phyloP scores from a whole-genome alignment of 2,888 invertebrate genomes.

The Limnephilus auricula region DNA sequence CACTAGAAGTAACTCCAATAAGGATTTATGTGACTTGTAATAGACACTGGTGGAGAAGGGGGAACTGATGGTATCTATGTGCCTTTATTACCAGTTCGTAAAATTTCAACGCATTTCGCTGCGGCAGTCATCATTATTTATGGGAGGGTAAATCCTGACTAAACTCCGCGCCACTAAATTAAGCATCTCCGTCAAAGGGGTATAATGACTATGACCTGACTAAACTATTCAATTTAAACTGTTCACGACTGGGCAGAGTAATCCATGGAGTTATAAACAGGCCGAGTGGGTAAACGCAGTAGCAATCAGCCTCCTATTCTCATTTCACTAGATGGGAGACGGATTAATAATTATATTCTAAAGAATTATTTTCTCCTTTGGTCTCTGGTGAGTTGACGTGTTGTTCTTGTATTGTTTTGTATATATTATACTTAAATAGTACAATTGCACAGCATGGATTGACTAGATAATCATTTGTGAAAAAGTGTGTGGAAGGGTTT shows the following conservation, averaged over 20 bases:
- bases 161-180: conserved; percentile 2
- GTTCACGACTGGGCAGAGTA: conserved; percentile 29
- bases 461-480: too few species aligned
- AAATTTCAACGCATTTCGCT: not conserved
- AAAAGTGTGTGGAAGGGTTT: too few species aligned
- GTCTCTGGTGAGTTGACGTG: too few species aligned
- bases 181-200: conserved; percentile 12
- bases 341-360: not conserved
- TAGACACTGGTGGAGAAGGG: not conserved
- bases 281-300: not conserved
- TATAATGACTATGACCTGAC: conserved; percentile 46
- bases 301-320: not conserved
- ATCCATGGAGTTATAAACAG: conserved; percentile 20
- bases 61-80: not conserved
- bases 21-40: not conserved
- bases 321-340: not conserved
- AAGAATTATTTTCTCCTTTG: too few species aligned
- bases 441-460: too few species aligned
- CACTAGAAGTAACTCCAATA: not conserved
- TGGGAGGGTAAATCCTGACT: not conserved
- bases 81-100: not conserved
- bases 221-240: conserved; percentile 40
- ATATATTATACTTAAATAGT: too few species aligned
- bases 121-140: not conserved
- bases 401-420: too few species aligned